A percentile compares a stretch with the other conserved stretches of the same genome.
phyloP scores from a whole-genome alignment of 2,888 invertebrate genomes.

The Drosophila longiperda region DNA sequence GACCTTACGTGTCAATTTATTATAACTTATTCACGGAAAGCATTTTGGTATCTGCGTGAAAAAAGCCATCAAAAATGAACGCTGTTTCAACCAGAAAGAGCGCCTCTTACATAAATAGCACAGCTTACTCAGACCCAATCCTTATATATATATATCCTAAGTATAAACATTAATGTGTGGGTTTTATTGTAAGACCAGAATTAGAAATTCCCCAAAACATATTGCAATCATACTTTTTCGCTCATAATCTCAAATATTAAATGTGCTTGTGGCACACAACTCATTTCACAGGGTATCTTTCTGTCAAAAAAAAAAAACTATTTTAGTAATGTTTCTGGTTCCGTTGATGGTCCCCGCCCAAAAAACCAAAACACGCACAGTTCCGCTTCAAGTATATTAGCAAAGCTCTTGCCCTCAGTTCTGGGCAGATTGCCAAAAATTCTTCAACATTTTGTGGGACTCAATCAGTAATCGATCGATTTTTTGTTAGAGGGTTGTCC shows the following conservation, averaged over 20 bases:
- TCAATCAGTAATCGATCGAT: constrained; percentile 59
- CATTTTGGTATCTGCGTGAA: constrained; percentile 70
- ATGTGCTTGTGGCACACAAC: neutral
- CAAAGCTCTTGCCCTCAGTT: constrained; percentile 18
- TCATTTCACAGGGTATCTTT: constrained; percentile 32
- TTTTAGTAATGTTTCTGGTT: neutral
- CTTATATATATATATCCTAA: neutral
- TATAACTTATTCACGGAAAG: constrained; percentile 78
- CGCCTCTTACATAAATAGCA: neutral
- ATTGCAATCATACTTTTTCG: neutral
- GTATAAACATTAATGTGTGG: neutral
- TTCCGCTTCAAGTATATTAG: constrained; percentile 66
- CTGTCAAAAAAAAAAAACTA: neutral
- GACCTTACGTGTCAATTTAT: constrained; percentile 78
- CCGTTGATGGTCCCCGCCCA: constrained; percentile 18
- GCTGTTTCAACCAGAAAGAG: constrained; percentile 35
- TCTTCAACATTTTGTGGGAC: constrained; percentile 24
- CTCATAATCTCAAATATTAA: neutral
- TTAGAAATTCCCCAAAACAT: neutral
- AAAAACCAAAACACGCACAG: constrained; percentile 33
- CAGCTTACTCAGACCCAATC: constrained; percentile 3
- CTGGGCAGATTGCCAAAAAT: constrained; percentile 44
- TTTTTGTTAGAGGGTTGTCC: constrained; percentile 10
- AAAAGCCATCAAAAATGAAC: constrained; percentile 61
- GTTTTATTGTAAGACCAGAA: neutral